Evolutionary conservation across 2,797 vertebrate species (phyloP).

Genomic region (Enteromius thamalakanensis): DNA sequence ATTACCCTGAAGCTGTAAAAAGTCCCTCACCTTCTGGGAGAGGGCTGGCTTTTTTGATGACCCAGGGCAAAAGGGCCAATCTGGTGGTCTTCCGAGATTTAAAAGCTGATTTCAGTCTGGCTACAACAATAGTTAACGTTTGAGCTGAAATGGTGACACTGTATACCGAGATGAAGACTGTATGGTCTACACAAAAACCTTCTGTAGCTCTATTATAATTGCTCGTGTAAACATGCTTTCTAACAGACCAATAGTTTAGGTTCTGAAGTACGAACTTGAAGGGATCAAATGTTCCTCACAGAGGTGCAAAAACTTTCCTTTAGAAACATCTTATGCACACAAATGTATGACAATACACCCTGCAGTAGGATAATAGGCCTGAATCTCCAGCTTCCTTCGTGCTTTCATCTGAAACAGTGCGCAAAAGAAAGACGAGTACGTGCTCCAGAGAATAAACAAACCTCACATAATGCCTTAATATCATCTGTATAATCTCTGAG

Average conservation of each 20-base stretch:
- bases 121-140: not conserved
- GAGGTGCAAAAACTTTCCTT: slow-evolving; percentile 35
- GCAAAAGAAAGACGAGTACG: slow-evolving; percentile 37
- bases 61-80: slow-evolving; percentile 10
- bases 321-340: slow-evolving; percentile 15
- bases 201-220: not conserved
- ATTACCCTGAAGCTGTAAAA: slow-evolving; percentile 64
- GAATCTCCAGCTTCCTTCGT: slow-evolving; percentile 16
- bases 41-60: slow-evolving; percentile 23
- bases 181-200: not conserved
- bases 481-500: not conserved
- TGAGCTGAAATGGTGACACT: not conserved
- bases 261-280: slow-evolving; percentile 37
- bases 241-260: slow-evolving; percentile 60
- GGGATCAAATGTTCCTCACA: not conserved
- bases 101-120: not conserved
- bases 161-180: not conserved
- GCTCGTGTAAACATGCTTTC: not conserved
- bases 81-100: slow-evolving; percentile 40
- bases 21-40: not conserved
- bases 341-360: not conserved
- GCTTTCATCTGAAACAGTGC: slow-evolving; percentile 19
- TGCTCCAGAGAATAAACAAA: slow-evolving; percentile 36
- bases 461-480: slow-evolving; percentile 31
- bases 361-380: slow-evolving; percentile 12